phyloP scores from a whole-genome alignment of 2,888 invertebrate species.

The Ganaspis brasiliensis region DNA sequence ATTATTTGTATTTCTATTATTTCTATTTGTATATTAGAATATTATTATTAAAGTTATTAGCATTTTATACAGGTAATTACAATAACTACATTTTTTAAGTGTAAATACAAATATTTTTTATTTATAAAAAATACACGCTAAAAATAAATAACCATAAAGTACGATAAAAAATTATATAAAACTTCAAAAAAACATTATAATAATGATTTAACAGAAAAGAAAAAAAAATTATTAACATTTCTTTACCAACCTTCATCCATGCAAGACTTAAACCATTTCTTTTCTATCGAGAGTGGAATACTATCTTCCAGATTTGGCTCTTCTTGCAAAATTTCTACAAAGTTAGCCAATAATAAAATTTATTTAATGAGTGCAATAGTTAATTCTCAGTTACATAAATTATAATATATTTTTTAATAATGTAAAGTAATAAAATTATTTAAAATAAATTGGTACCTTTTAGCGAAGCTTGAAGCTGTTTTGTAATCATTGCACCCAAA shows the following conservation, averaged over 20 bases:
- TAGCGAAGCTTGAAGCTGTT: constrained; percentile 28
- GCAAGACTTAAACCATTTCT: constrained; percentile 49
- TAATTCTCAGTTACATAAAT: background rate
- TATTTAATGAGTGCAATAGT: background rate
- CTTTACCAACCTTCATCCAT: constrained; percentile 49
- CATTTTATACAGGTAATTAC: too few relatives aligned
- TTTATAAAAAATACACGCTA: too few relatives aligned
- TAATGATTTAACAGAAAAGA: too few relatives aligned
- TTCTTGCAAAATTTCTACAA: constrained; percentile 48
- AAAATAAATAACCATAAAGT: too few relatives aligned
- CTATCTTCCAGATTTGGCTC: constrained; percentile 43
- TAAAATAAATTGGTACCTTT: constrained; percentile 30
- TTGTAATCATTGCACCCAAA: constrained; percentile 42
- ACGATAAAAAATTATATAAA: background rate
- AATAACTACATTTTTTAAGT: too few relatives aligned
- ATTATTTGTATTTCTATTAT: too few relatives aligned
- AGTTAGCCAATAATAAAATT: background rate
- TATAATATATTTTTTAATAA: constrained; percentile 12
- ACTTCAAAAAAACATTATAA: too few relatives aligned
- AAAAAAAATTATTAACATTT: background rate
- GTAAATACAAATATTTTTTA: too few relatives aligned
- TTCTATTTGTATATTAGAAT: constrained; percentile 5
- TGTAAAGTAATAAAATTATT: constrained; percentile 2
- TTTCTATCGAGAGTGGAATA: constrained; percentile 44
- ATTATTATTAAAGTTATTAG: too few relatives aligned